phyloP scores from a whole-genome alignment of 1,140 invertebrate genomes.

The Drusus annulatus region DNA sequence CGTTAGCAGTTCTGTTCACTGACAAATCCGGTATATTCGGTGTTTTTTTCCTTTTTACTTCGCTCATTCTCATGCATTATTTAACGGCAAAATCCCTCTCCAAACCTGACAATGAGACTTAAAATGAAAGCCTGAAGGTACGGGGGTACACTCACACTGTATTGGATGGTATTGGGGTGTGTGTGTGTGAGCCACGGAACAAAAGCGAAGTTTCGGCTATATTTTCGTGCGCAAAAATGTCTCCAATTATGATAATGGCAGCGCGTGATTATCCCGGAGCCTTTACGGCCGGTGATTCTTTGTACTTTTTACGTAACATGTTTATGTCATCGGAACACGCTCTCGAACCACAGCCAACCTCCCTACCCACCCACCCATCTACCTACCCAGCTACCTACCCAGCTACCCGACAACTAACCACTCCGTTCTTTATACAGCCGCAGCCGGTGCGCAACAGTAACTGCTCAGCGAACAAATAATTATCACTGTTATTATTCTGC shows the following conservation, averaged over 20 bases:
- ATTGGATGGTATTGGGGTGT: too few species aligned
- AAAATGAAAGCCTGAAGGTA: not conserved
- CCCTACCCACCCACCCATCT: too few species aligned
- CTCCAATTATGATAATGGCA: conserved; percentile 38
- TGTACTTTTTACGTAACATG: conserved; percentile 34
- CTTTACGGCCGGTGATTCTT: conserved; percentile 26
- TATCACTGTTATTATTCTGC: too few species aligned
- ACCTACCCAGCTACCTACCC: too few species aligned
- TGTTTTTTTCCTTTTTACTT: conserved; percentile 5
- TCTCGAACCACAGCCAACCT: not conserved
- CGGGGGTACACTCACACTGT: not conserved
- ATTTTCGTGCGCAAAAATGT: conserved; percentile 41
- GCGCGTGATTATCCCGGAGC: conserved; percentile 28
- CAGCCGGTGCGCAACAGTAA: too few species aligned
- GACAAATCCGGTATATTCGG: not conserved
- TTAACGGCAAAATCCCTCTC: conserved; percentile 21
- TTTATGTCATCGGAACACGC: conserved; percentile 38
- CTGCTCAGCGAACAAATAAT: too few species aligned
- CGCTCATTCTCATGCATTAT: conserved; percentile 12
- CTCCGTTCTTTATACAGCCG: too few species aligned
- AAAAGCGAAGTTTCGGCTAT: not conserved
- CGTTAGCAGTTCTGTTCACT: too few species aligned
- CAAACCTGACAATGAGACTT: conserved; percentile 13
- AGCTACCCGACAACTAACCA: too few species aligned
- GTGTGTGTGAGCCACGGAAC: not conserved